These are phyloP conservation scores for Poecilia wingei DNA, from an alignment of 2,797 vertebrate species.

Conservation along the genomic window DNA sequence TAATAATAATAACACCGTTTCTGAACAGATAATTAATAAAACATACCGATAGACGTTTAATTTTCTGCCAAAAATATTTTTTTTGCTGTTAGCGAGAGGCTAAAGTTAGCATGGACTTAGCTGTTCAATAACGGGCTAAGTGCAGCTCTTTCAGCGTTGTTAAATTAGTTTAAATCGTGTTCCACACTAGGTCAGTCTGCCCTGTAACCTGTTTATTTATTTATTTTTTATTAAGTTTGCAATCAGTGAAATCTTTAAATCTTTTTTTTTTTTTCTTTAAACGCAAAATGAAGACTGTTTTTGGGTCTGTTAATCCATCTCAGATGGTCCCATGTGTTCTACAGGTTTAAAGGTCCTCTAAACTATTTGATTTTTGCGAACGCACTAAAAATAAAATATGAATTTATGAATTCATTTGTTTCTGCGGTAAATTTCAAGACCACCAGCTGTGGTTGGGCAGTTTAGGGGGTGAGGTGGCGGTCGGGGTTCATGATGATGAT, in stretches of 20 bases:
- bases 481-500: slow-evolving; percentile 18
- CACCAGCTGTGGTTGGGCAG: not conserved
- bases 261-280: too few relatives aligned
- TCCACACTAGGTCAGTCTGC: not conserved
- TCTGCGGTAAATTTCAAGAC: not conserved
- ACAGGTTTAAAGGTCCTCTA: not conserved
- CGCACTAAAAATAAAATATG: not conserved
- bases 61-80: not conserved
- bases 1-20: not conserved
- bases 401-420: not conserved
- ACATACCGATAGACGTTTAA: not conserved
- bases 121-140: not conserved
- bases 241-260: not conserved
- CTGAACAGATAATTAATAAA: not conserved
- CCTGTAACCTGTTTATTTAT: not conserved
- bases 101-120: not conserved
- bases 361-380: not conserved
- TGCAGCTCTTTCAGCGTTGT: too few relatives aligned
- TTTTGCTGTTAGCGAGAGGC: not conserved
- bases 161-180: not conserved
- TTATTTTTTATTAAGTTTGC: too few relatives aligned
- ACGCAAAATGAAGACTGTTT: not conserved
- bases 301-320: not conserved
- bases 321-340: not conserved
- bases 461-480: slow-evolving; percentile 14